Evolutionary conservation across 1,140 invertebrate species (phyloP).

Genomic region (Ceratina australensis): DNA sequence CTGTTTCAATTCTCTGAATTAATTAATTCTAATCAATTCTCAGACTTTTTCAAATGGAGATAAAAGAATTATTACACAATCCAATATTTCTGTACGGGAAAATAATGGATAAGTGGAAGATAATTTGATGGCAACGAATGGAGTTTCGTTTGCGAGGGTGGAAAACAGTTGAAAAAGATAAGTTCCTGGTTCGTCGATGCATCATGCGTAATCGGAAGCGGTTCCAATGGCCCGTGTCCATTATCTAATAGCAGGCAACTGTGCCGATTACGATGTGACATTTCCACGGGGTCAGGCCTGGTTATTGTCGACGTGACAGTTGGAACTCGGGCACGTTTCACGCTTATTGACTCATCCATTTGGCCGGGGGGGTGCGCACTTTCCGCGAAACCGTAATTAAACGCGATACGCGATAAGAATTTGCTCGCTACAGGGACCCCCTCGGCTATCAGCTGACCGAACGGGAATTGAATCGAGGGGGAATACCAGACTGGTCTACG

Average conservation of each 20-base stretch:
- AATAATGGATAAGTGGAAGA: no score
- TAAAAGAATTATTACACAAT: no score
- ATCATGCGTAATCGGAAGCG: constrained; percentile 53
- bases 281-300: constrained; percentile 15
- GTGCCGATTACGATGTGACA: constrained; percentile 54
- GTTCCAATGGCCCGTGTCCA: constrained; percentile 65
- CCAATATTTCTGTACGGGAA: no score
- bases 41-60: no score
- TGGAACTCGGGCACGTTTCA: constrained; percentile 17
- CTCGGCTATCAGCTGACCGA: neutral
- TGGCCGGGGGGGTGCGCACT: constrained; percentile 11
- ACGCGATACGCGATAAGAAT: constrained; percentile 61
- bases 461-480: constrained; percentile 23
- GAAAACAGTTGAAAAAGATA: constrained; percentile 11
- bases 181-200: constrained; percentile 40
- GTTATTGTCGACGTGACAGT: constrained; percentile 6
- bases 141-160: neutral
- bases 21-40: no score
- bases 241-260: constrained; percentile 70
- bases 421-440: constrained; percentile 11
- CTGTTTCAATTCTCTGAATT: no score
- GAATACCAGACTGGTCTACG: neutral
- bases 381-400: constrained; percentile 44
- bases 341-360: constrained; percentile 58
- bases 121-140: constrained; percentile 23